phyloP scores from a whole-genome alignment of 1,140 invertebrate species.

The Listronotus oregonensis region DNA sequence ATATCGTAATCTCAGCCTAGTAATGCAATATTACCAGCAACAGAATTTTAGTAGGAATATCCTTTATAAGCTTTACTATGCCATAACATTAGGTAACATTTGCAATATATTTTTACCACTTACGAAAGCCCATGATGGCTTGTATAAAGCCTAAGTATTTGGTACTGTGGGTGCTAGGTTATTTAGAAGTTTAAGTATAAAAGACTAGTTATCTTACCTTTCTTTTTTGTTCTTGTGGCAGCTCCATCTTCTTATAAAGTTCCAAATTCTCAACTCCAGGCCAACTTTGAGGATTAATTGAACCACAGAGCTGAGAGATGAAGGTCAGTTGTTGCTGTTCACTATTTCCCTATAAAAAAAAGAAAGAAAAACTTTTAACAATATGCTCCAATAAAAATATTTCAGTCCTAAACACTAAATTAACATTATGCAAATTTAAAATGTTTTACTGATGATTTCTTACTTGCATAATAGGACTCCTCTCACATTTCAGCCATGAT shows the following conservation, averaged over 20 bases:
- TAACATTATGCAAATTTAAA: no score
- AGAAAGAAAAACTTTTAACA: background rate
- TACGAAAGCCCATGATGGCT: no score
- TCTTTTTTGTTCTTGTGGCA: constrained; percentile 89
- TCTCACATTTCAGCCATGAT: constrained; percentile 99
- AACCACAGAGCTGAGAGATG: constrained; percentile 96
- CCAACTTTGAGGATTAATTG: constrained; percentile 93
- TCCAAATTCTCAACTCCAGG: constrained; percentile 93
- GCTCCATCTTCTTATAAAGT: constrained; percentile 88
- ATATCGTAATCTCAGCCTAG: no score
- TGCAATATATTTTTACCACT: no score
- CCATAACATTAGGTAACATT: no score
- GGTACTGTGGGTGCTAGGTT: background rate
- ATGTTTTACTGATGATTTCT: background rate
- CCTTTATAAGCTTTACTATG: no score
- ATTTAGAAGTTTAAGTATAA: background rate
- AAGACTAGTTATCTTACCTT: constrained; percentile 62
- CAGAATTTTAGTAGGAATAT: no score
- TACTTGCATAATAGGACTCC: constrained; percentile 80
- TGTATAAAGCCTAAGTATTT: no score
- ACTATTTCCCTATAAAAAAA: constrained; percentile 71
- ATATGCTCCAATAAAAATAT: no score
- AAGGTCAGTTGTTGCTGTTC: constrained; percentile 95
- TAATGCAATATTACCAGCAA: no score
- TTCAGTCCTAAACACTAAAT: no score